Base-by-base conservation (phyloP, 2,888 invertebrate genomes). In the Dasysyrphus albostriatus region DNA sequence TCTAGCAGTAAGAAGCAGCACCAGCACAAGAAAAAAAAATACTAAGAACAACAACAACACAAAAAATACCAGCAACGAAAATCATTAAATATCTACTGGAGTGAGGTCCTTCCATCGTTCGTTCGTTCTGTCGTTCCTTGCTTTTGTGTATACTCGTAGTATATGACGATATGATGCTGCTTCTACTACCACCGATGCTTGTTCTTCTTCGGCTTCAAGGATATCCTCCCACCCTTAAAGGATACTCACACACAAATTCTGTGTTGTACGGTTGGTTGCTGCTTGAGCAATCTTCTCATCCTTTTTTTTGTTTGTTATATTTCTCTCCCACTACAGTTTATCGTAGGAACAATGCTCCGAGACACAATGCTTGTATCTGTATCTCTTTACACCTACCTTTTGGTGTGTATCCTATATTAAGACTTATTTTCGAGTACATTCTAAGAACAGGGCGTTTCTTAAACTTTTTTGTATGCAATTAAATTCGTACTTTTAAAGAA, bases 381-480 rank as follows among this genome's bases (percentile, higher is more conserved):
- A 87, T 72, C 75, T 75, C 75, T 85, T 78, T 79, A 83, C 83
- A 87, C 83, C 83, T 72, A 83, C 83, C 74, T 83, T 78, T 75
- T 65, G 59, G 54, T 81, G 77, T 85, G 63, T 77, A 82, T 84
- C 73, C 65, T 76, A 81, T 81, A 76, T 77, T 74, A 63, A 73
- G 70, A 58, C 77, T 78, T 78, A 74, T 77, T 81, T 78, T 74
- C 24, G 9, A 85, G 63, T 63, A 69, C 12, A 84, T 75, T 76
- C 47, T 58, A 2, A 10, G 10, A 70, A 87, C 78, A 78, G 87
- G 87, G 87, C 58, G 87, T 54, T 10, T 32, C 44, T 44, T 34
- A 32, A 58, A 32, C 19, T 42, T 72, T 24, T 44, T 59, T 58
- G n/a, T 34, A 24, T 34, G 14, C 16, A 19, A 37, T 37, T 14